Evolutionary conservation across 2,113 vertebrate species (phyloP), one percentile per base, ranked within the genome.

Genomic region (Hippocampus barbouri): DNA sequence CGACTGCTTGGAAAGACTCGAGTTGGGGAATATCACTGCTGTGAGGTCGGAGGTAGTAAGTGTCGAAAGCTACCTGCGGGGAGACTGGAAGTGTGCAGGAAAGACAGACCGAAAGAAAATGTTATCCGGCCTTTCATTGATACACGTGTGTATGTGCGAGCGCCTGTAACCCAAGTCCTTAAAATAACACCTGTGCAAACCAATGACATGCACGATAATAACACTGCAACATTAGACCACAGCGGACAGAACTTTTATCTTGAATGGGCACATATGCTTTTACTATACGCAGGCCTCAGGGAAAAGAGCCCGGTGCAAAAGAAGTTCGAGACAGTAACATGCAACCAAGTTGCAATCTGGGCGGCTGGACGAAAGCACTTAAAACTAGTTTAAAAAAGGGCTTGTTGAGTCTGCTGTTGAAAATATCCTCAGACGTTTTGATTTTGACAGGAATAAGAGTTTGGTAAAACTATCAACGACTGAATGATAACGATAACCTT

Each of bases 221-320:
- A 72, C 67, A 9, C 34, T 76, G 79, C 72, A 80, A 79, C 41
- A 16, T 82, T 82, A 77, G 75, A 83, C 68, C 49, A 47, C 30
- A 23, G 40, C 21, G 43, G 65, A 69, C 68, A 56, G 43, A 41
- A 66, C 83, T 82, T 88, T 82, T 73, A 86, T 84, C 77, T 78
- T 75, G 73, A 72, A 71, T 72, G 78, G 75, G 78, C 83, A 88
- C 85, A 90, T 83, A 14, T 88, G 87, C 80, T 90, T 85, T 81
- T 77, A 81, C 73, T 83, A 77, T 77, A 77, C 3, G 14, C 34
- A 61, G 68, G 70, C 88, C 83, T 70, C 1, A 23, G 76, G 83
- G 81, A 74, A 65, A 71, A 80, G 78, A 72, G 57, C 47, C 63
- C 40, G 74, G 27, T 59, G 63, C 72, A 77, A 71, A 71, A 74